Conservation (phyloP, 1,140 invertebrate genomes). For the Nasonia vitripennis region DNA sequence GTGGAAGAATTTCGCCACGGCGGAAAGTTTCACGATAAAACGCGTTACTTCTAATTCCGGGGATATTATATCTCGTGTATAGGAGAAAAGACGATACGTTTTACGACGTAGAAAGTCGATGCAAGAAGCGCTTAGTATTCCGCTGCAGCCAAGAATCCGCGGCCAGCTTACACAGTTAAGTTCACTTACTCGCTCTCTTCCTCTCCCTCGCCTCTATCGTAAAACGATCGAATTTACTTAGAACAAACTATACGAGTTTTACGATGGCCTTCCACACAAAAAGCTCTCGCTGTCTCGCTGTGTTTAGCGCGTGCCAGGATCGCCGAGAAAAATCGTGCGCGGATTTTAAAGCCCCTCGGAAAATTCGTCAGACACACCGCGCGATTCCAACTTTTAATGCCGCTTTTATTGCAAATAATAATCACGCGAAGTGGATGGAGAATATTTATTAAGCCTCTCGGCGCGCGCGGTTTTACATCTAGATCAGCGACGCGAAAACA, state of each 20-base stretch:
- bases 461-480: not conserved
- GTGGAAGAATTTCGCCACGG: too few relatives aligned
- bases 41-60: too few relatives aligned
- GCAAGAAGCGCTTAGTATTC: not conserved
- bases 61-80: too few relatives aligned
- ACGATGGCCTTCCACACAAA: not conserved
- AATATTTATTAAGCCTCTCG: not conserved
- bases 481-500: not conserved
- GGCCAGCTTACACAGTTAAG: not conserved
- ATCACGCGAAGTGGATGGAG: not conserved
- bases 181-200: not conserved
- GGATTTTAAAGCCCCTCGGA: too few relatives aligned
- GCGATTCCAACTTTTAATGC: not conserved
- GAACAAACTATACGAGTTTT: not conserved
- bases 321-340: not conserved
- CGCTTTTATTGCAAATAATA: not conserved
- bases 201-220: not conserved
- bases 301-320: not conserved
- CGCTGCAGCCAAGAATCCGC: not conserved
- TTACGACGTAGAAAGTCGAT: not conserved
- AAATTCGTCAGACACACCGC: too few relatives aligned
- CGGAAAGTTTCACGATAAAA: too few relatives aligned
- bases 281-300: not conserved
- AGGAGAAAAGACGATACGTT: not conserved
- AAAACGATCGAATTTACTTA: constrained; percentile 4